Base-by-base conservation (phyloP, 2,888 invertebrate species). In the Camptogramma bilineatum region DNA sequence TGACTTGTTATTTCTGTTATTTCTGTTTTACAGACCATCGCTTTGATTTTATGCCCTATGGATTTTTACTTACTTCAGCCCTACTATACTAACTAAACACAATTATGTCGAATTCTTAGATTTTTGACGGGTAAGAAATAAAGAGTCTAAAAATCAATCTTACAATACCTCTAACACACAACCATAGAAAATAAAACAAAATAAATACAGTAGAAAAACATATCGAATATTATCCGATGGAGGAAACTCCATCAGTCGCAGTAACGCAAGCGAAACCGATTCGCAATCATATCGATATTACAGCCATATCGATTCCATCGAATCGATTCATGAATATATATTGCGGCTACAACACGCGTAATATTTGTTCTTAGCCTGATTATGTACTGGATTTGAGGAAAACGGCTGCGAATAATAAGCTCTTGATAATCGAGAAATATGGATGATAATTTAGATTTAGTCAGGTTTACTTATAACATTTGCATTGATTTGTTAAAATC, bases 261-360 rank as follows among this genome's bases (percentile, higher is more conserved):
- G 17, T 31, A 46, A 57, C 54, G 60, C 58, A 64, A 53, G 60
- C 59, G 67, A 68, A 71, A 77, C 55, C 66, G 79, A 65, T 56
- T 57, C 73, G 83, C 81, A 79, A 85, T 86, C 82, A 83, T 83
- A 85, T 81, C 76, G 80, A 80, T 83, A 85, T 86, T 84, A 85
- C 69, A 51, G 56, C 63, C 58, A 68, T 72, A 69, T 71, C 80
- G 77, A 70, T 71, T 75, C 73, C 76, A 72, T 66, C 68, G 73
- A 78, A 82, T 81, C 82, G 82, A 84, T 83, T 85, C 85, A 87
- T 86, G 86, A 86, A 87, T 86, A 86, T 80, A 83, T 85, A 86
- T 70, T 64, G 66, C 66, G 58, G 60, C 50, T 52, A 64, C 66
- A 58, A 67, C 48, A 58, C 62, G 66, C 58, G 58, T 62, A n/a